These are phyloP conservation scores for Trichacis sp. DNA, from an alignment of 2,888 invertebrate genomes.

Conservation along the genomic window DNA sequence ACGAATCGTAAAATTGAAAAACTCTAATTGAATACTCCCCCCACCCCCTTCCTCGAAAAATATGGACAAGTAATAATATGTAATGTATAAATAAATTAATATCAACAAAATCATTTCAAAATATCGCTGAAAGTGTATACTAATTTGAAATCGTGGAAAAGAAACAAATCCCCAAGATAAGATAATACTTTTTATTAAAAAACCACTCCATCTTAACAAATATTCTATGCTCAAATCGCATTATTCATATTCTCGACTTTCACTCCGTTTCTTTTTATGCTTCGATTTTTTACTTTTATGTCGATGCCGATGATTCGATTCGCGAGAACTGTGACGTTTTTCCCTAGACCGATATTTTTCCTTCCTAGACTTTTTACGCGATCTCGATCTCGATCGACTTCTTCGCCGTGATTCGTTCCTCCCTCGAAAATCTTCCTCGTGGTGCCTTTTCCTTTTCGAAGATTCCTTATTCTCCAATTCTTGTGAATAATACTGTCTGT, in stretches of 20 bases:
- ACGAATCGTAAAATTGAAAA: too few relatives aligned
- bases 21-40: too few relatives aligned
- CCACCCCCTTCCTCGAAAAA: too few relatives aligned
- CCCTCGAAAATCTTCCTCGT: conserved; percentile 5
- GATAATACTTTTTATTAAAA: too few relatives aligned
- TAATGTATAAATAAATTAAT: too few relatives aligned
- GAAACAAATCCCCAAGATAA: too few relatives aligned
- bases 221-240: too few relatives aligned
- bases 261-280: conserved; percentile 19
- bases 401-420: conserved; percentile 10
- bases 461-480: conserved; percentile 1
- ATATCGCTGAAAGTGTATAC: too few relatives aligned
- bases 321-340: conserved; percentile 12
- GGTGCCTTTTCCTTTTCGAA: conserved; percentile 12
- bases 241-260: conserved; percentile 12
- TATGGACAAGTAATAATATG: too few relatives aligned
- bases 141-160: too few relatives aligned
- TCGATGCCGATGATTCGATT: not conserved
- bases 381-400: conserved; percentile 14
- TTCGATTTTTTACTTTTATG: conserved; percentile 9
- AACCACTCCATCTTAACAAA: too few relatives aligned
- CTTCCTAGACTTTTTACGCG: conserved; percentile 19
- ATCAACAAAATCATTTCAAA: too few relatives aligned
- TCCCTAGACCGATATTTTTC: conserved; percentile 32
- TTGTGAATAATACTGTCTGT: conserved; percentile 10